These are phyloP conservation scores for Dissostichus mawsoni DNA, from an alignment of 2,113 vertebrate species.

Conservation along the genomic window DNA sequence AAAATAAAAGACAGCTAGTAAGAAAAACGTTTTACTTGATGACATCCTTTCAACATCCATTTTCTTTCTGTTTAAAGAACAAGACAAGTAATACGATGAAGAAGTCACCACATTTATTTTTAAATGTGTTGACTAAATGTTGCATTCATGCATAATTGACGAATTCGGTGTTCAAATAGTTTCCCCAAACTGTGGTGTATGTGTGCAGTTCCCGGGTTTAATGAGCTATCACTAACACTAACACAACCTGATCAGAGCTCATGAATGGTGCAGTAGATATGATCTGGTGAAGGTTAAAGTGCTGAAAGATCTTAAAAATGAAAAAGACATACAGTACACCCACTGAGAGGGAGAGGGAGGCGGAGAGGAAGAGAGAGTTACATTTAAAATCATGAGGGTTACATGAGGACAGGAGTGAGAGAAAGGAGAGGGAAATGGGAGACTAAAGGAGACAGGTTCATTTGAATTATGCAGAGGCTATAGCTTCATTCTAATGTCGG, in stretches of 20 bases:
- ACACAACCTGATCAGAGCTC: conserved; percentile 36
- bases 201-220: neutral
- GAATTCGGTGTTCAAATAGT: conserved; percentile 50
- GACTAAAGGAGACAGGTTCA: conserved; percentile 66
- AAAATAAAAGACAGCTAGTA: conserved; percentile 15
- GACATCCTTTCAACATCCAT: conserved; percentile 52
- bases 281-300: conserved; percentile 54
- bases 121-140: conserved; percentile 48
- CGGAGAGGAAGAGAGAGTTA: neutral
- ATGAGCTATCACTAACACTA: conserved; percentile 6
- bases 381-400: conserved; percentile 23
- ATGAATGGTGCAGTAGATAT: conserved; percentile 42
- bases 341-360: neutral
- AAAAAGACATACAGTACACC: conserved; percentile 10
- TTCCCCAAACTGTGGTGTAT: conserved; percentile 24
- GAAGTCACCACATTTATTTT: conserved; percentile 47
- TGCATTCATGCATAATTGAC: conserved; percentile 63
- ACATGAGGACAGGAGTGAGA: conserved; percentile 33
- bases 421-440: conserved; percentile 22
- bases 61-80: conserved; percentile 58
- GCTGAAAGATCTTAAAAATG: conserved; percentile 20
- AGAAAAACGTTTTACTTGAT: conserved; percentile 29
- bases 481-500: conserved; percentile 68
- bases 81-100: conserved; percentile 60
- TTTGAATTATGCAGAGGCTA: conserved; percentile 77